Conservation (phyloP, 2,888 invertebrate genomes). For the Corythucha ciliata region DNA sequence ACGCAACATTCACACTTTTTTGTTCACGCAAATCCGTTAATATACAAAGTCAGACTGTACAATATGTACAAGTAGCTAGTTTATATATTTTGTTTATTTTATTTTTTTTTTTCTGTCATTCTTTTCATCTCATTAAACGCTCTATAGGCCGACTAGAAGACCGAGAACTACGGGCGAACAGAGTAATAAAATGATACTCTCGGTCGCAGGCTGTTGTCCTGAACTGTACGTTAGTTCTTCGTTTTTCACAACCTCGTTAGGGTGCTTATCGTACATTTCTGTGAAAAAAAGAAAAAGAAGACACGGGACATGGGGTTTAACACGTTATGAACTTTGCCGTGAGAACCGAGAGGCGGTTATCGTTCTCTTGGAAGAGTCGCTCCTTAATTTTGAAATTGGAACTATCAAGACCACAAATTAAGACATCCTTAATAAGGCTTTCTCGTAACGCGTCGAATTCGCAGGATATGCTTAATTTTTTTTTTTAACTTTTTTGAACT, state of each 20-base stretch:
- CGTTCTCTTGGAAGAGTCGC: too few relatives aligned
- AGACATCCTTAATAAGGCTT: too few relatives aligned
- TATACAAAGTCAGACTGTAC: conserved; percentile 29
- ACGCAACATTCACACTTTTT: conserved; percentile 23
- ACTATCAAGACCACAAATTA: too few relatives aligned
- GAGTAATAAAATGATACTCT: conserved; percentile 22
- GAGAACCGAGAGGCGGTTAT: too few relatives aligned
- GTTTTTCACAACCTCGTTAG: conserved; percentile 87
- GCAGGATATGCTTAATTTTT: too few relatives aligned
- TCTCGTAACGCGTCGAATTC: too few relatives aligned
- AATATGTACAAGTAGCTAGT: conserved; percentile 27
- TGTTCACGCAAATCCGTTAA: conserved; percentile 26
- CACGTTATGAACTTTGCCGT: too few relatives aligned
- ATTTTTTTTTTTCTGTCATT: conserved; percentile 17
- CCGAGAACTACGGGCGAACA: conserved; percentile 25
- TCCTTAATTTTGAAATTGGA: too few relatives aligned
- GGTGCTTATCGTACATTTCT: conserved; percentile 80
- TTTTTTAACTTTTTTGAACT: too few relatives aligned
- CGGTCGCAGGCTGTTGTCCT: conserved; percentile 28
- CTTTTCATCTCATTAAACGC: too few relatives aligned
- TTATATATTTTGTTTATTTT: conserved; percentile 11
- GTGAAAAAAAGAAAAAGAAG: conserved; percentile 38
- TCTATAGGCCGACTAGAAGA: conserved; percentile 32
- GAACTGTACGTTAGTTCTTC: conserved; percentile 75
- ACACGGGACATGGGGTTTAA: neutral